phyloP scores from a whole-genome alignment of 2,113 vertebrate genomes.

The Cranoglanis bouderius region DNA sequence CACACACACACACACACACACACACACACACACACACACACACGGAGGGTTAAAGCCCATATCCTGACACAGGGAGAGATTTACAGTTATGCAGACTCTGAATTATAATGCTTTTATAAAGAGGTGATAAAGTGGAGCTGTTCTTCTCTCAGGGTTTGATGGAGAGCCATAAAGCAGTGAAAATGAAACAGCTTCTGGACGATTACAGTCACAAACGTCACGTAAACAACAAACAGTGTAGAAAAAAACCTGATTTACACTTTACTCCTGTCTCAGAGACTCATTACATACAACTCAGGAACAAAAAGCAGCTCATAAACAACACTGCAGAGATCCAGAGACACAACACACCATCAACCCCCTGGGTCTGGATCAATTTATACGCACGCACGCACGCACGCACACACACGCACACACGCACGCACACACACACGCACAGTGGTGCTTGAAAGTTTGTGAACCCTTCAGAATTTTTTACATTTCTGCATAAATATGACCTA shows the following conservation, averaged over 20 bases:
- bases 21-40: slow-evolving; percentile 20
- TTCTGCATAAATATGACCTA: too few relatives aligned
- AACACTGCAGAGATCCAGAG: neutral
- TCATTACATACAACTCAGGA: slow-evolving; percentile 4
- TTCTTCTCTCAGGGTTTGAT: slow-evolving; percentile 10
- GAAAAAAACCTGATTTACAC: slow-evolving; percentile 16
- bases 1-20: slow-evolving; percentile 10
- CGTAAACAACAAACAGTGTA: neutral
- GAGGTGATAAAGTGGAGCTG: slow-evolving; percentile 1
- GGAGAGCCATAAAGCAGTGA: slow-evolving; percentile 2
- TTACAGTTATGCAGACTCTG: slow-evolving; percentile 18
- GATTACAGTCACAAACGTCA: slow-evolving; percentile 29
- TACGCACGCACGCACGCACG: too few relatives aligned
- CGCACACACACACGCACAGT: too few relatives aligned
- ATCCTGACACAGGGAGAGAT: neutral
- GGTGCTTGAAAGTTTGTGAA: too few relatives aligned
- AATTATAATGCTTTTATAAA: slow-evolving; percentile 27
- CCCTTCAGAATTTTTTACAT: too few relatives aligned
- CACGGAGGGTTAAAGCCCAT: neutral
- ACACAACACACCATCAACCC: neutral
- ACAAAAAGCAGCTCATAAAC: neutral
- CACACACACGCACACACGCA: too few relatives aligned
- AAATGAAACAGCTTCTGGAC: slow-evolving; percentile 19
- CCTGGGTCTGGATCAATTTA: too few relatives aligned
- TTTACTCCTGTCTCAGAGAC: neutral